Conservation (phyloP, 2,113 vertebrate genomes). For the Scytalopus superciliaris region DNA sequence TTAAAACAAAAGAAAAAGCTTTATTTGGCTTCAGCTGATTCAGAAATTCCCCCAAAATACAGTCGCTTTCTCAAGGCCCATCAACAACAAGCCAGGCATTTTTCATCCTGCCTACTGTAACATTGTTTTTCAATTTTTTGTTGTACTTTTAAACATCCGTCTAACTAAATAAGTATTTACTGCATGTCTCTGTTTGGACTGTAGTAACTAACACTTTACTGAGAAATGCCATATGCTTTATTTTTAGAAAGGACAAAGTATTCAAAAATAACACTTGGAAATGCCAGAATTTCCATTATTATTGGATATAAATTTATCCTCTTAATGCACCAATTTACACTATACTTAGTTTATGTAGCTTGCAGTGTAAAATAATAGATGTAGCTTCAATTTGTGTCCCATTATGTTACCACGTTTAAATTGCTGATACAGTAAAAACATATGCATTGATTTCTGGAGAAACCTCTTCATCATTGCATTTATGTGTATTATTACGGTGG, state of each 20-base stretch:
- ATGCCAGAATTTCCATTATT: constrained; percentile 46
- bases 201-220: constrained; percentile 27
- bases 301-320: constrained; percentile 55
- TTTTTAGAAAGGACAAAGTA: constrained; percentile 55
- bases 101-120: neutral
- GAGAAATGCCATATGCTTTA: constrained; percentile 38
- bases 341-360: constrained; percentile 51
- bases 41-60: neutral
- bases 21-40: neutral
- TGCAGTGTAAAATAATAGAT: constrained; percentile 64
- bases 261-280: constrained; percentile 60
- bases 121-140: neutral
- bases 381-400: constrained; percentile 59
- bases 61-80: neutral
- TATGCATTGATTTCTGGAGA: constrained; percentile 42
- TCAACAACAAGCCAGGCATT: neutral
- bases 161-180: constrained; percentile 53
- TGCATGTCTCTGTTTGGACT: constrained; percentile 38
- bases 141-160: constrained; percentile 28
- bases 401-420: constrained; percentile 63
- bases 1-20: neutral
- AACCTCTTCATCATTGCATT: constrained; percentile 36
- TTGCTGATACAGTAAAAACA: constrained; percentile 66
- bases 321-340: constrained; percentile 59
- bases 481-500: constrained; percentile 19